A percentile compares a stretch with the other conserved stretches of the same genome.
These are phyloP conservation scores for Lycaon pictus DNA, from an alignment of 2,113 vertebrate species.

Conservation along the genomic window DNA sequence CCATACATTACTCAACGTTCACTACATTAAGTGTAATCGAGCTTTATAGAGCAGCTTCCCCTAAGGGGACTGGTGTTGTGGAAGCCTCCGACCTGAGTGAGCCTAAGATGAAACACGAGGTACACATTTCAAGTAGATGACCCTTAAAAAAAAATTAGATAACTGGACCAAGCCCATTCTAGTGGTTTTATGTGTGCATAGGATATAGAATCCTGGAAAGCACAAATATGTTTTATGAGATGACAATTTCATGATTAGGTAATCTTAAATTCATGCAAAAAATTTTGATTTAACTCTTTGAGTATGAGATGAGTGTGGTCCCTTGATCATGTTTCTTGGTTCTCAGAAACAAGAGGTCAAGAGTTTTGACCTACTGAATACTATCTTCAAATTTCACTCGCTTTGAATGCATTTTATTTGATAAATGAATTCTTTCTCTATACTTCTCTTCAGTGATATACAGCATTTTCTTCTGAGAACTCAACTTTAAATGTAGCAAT, in stretches of 20 bases:
- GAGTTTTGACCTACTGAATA: not conserved
- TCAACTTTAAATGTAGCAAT: not conserved
- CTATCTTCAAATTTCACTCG: not conserved
- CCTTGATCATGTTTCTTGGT: not conserved
- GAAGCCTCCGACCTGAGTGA: not conserved
- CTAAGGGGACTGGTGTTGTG: not conserved
- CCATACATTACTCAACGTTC: not conserved
- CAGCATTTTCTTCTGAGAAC: not conserved
- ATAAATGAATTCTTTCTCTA: not conserved
- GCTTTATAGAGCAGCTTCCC: not conserved
- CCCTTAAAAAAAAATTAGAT: not conserved
- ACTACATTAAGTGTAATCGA: not conserved
- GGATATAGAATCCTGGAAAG: not conserved
- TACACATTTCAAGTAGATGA: not conserved
- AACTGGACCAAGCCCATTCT: not conserved
- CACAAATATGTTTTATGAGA: not conserved
- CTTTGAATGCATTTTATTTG: not conserved
- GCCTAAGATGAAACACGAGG: fast-evolving
- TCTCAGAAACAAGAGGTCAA: constrained; percentile 17
- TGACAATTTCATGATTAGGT: not conserved
- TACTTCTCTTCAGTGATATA: not conserved
- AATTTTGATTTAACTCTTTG: not conserved
- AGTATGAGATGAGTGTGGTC: not conserved
- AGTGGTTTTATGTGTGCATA: not conserved
- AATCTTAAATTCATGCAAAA: constrained; percentile 8